Base-by-base conservation (phyloP, 2,113 vertebrate genomes). In the Globicephala melas region DNA sequence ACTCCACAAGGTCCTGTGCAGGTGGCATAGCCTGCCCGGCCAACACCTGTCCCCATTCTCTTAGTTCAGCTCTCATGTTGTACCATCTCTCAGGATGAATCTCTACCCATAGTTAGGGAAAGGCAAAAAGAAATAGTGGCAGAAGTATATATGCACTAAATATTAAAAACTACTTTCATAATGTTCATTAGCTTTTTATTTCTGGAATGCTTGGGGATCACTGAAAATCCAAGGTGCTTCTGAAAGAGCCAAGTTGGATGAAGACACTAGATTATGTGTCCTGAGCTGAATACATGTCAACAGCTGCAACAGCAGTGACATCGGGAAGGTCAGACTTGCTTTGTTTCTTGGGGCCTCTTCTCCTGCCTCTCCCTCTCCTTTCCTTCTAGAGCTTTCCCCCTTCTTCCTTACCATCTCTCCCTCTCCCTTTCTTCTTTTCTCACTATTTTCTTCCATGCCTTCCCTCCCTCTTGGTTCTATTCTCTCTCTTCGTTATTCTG, bases 101-200 rank as follows among this genome's bases (percentile, higher is more conserved):
- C 50, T 96, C 58, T 73, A 73, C 62, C 85, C 68, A 87, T 20
- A 68, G 17, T 26, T 33, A 2, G 28, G 28, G 33, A 87, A n/a
- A 80, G 26, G 60, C 7, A 84, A 95, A 92, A 92, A 97, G 36
- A 91, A 79, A 71, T 91, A 33, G 71, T 95, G 88, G 53, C 91
- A 96, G 81, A 79, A 62, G 28, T 91, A 96, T 50, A 91, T 97
- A 95, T 95, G 87, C 36, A 89, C 50, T 81, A 95, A 94, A 91
- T 87, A 77, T 96, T 92, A 96, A 96, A 95, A 87, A 63, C 89
- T 73, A 90, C 36, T 95, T 96, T 95, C 60, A 96, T 96, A 88
- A 83, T 96, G 97, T 96, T 96, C 96, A 98, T 98, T 97, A 97
- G 87, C 85, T 98, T 96, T 98, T 89, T 82, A 97, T 98, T 98